Base-by-base conservation (phyloP, 1,140 invertebrate genomes). In the Procambarus clarkii region DNA sequence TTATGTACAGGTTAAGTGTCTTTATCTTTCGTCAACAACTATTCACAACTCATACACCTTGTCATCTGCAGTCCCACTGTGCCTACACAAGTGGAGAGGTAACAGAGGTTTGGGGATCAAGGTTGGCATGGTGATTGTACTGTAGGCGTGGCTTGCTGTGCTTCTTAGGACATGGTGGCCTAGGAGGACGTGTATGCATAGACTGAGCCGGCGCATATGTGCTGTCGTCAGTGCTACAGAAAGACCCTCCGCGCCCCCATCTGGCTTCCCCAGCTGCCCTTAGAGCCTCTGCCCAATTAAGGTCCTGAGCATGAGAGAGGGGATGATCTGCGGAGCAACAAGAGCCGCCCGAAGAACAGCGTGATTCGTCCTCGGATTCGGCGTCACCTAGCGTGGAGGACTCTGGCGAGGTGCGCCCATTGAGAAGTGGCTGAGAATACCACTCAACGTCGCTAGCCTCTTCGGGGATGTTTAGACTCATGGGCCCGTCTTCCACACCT, bases 221-320 rank as follows among this genome's bases (percentile, higher is more conserved):
- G 78, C 90, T 91, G 60, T 86, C 90, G 34, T 91, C 90, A 50
- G 83, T 91, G 71, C 90, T 86, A 54, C 90, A 91, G 69, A 91
- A 91, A 18, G 84, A 86, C 9, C 79, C 90, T 13, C 90, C 90
- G 34, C 90, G 83, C 50, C 84, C 90, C 90, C 90, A 91, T 46
- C 84, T 91, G 78, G 76, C 90, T 69, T 91, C 84, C 24, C 85
- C 90, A n/a, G 90, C 90, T 48, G 78, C 84, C 84, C 86, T 78
- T 44, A 92, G 60, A 24, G 92, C 89, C 24, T 92, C 92, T 24
- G 92, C 86, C 92, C 92, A 92, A 64, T 92, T 92, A 45, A 92
- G 54, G 46, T 92, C 86, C 71, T 86, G 89, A 48, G 82, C 87
- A 50, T 91, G 89, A n/a, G 92, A 91, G 18, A 91, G 83, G 24